Evolutionary conservation across 2,888 invertebrate species (phyloP), one percentile per base, ranked within the genome.

Genomic region (Camponotus fellah): DNA sequence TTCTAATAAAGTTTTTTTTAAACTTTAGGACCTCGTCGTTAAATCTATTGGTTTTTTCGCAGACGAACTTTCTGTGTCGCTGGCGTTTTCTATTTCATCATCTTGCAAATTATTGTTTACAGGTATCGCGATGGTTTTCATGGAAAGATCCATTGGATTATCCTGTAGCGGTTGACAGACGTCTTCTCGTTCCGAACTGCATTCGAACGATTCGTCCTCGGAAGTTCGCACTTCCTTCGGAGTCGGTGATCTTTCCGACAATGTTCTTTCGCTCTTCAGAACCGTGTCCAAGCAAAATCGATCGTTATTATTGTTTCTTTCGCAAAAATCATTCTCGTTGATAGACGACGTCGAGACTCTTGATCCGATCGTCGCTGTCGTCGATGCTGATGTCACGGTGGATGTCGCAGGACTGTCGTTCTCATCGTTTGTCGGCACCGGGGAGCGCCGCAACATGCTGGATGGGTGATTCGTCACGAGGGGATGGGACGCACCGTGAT

Each of bases 141-240:
- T 97, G 56, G 97, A 97, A 87, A 98, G 95, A 93, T 98, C 98
- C 94, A 98, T 98, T 1, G 98, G 98, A 92, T 97, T 97, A 88
- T 97, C 97, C 93, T 97, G 97, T 0, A 95, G 94, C 0, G 95
- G 95, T 0, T 94, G 92, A 5, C 87, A 91, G 0, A 93, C 92
- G 26, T 58, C 85, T 95, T 95, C 64, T 94, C 95, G 10, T 94
- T 95, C n/a, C 95, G 95, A 82, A 95, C 95, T 58, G 56, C 82
- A 82, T 94, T 95, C 74, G 94, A 95, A 86, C 94, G 96, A 90
- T 65, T 75, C 87, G 40, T 83, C 65, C 72, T 88, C 87, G 71
- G 92, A 89, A 60, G 34, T 60, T 17, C 76, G 79, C 12, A 87
- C 85, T 81, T 91, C 89, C 53, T 83, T 82, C 2, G 92, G 91